phyloP scores from a whole-genome alignment of 2,113 vertebrate species.

The Cyprinus carpio region DNA sequence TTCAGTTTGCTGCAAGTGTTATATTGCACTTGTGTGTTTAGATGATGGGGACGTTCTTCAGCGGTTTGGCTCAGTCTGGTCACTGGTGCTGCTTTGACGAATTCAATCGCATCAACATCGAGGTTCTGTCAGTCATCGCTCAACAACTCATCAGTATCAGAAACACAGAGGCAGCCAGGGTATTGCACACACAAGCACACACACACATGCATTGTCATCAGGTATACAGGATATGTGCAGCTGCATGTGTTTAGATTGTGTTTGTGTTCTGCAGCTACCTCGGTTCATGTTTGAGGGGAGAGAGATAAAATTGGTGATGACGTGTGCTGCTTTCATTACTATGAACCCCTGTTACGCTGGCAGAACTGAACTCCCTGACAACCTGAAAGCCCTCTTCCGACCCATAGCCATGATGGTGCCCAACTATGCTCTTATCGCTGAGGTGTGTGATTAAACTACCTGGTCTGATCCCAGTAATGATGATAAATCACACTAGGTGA shows the following conservation, averaged over 20 bases:
- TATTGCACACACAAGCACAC: conserved; percentile 55
- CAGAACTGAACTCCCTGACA: conserved; percentile 86
- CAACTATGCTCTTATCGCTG: conserved; percentile 87
- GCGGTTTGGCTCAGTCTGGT: conserved; percentile 82
- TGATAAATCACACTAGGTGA: conserved; percentile 16
- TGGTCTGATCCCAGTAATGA: conserved; percentile 12
- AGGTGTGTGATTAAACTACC: conserved; percentile 64
- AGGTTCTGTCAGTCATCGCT: conserved; percentile 84
- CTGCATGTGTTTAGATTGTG: conserved; percentile 24
- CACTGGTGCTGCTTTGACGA: conserved; percentile 86
- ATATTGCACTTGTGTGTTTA: conserved; percentile 60
- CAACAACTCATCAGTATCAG: conserved; percentile 84
- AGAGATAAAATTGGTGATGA: conserved; percentile 86
- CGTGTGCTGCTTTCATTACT: conserved; percentile 88
- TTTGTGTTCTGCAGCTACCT: conserved; percentile 70
- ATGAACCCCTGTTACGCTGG: conserved; percentile 92
- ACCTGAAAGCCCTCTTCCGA: conserved; percentile 87
- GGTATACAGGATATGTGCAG: background rate
- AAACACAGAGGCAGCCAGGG: conserved; percentile 82
- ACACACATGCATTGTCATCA: background rate
- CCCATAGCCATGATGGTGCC: conserved; percentile 91
- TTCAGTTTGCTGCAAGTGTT: background rate
- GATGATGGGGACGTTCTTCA: conserved; percentile 89
- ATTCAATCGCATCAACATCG: conserved; percentile 85
- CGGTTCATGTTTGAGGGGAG: conserved; percentile 86